phyloP scores from a whole-genome alignment of 1,140 invertebrate genomes.

The Drosophila punjabiensis region DNA sequence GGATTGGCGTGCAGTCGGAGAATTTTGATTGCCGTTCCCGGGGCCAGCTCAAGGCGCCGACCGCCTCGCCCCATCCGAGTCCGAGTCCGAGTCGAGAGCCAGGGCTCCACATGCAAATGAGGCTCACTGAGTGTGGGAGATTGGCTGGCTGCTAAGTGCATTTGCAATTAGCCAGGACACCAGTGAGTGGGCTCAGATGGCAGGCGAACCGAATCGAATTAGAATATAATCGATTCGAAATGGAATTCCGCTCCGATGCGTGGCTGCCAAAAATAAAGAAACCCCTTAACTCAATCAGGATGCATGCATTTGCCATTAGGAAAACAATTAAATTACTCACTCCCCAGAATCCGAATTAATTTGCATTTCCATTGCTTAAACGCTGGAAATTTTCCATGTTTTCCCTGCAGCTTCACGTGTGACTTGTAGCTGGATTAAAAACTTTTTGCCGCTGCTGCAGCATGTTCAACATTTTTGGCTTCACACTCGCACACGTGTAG shows the following conservation, averaged over 20 bases:
- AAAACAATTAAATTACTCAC: slow-evolving; percentile 34
- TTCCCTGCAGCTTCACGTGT: slow-evolving; percentile 11
- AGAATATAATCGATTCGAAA: slow-evolving; percentile 23
- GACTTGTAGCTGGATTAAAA: slow-evolving; percentile 26
- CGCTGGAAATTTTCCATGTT: slow-evolving; percentile 3
- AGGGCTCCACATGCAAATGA: slow-evolving; percentile 33
- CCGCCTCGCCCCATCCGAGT: background rate
- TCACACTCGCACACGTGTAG: slow-evolving; percentile 7
- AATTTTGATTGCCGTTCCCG: slow-evolving; percentile 51
- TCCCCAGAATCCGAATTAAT: slow-evolving; percentile 2
- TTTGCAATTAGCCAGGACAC: slow-evolving; percentile 47
- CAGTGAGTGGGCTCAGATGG: background rate
- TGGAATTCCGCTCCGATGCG: slow-evolving; percentile 4
- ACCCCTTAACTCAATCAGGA: slow-evolving; percentile 1
- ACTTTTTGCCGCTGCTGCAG: slow-evolving; percentile 20
- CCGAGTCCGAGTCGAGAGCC: background rate
- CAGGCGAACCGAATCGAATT: slow-evolving; percentile 19
- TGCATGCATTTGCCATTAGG: slow-evolving; percentile 8
- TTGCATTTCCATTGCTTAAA: slow-evolving; percentile 16
- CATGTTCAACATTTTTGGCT: slow-evolving; percentile 36
- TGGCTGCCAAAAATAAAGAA: background rate
- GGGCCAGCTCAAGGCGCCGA: slow-evolving; percentile 23
- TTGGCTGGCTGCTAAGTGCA: slow-evolving; percentile 37
- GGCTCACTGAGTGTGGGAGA: slow-evolving; percentile 7
- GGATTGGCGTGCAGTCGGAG: slow-evolving; percentile 37